Base-by-base conservation (phyloP, 2,113 vertebrate species). In the Ptilorrhoa leucosticta region DNA sequence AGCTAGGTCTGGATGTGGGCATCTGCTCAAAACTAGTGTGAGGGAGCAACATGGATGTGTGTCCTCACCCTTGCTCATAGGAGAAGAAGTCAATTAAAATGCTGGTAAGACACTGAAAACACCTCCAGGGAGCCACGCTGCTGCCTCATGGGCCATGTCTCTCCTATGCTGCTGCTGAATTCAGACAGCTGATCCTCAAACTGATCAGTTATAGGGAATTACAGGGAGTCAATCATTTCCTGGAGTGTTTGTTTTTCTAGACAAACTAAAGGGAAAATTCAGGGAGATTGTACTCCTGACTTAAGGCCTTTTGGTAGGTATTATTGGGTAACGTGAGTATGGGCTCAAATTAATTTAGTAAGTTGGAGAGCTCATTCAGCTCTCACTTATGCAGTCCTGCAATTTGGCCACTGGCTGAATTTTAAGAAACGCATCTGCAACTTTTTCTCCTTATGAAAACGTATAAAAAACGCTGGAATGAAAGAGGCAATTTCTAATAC, bases 91-190 rank as follows among this genome's bases (percentile, higher is more conserved):
- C 47, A 60, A 24, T 57, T 50, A 51, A 92, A 87, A 7, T 9
- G 8, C 10, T 54, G 66, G 8, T 24, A 33, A 81, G 12, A 30
- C 45, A 48, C 2, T 0, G 2, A 50, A 73, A 70, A 6, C 20
- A 39, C 4, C 8, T 82, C 17, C 22, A 84, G 60, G 31, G 24
- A 66, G 17, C 26, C 22, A 13, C 1, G 0, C 7, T 77, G 27
- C 30, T 92, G 54, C 45, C 53, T 76, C 0, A 0, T n/a, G n/a
- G 13, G 40, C 35, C 14, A 4, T 1, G 5, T 40, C 24, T 21
- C 53, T 33, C 57, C 28, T 28, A 37, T 2, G 9, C 22, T 70
- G 51, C 37, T 57, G 31, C 69, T 89, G 72, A 73, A 81, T 66
- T 81, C 45, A 78, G 37, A 17, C 4, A 65, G 15, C 48, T 60